phyloP scores from a whole-genome alignment of 1,140 invertebrate genomes.

The Caenorhabditis briggsae region DNA sequence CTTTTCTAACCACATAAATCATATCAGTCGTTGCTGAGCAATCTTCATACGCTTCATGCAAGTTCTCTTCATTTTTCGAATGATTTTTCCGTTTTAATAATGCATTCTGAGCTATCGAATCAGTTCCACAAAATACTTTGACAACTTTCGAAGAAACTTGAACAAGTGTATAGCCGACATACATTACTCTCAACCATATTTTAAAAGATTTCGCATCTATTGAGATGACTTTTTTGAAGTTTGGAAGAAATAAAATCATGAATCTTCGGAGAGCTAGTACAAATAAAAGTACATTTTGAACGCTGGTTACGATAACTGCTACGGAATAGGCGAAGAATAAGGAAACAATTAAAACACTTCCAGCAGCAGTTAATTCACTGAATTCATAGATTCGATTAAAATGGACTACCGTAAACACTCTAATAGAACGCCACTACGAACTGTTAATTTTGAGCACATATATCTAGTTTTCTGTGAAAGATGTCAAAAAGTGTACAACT shows the following conservation, averaged over 20 bases:
- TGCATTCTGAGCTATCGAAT: background rate
- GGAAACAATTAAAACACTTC: constrained; percentile 1
- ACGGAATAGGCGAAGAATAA: constrained; percentile 9
- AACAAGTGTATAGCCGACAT: background rate
- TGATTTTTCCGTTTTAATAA: background rate
- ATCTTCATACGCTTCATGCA: background rate
- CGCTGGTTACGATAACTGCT: constrained; percentile 1
- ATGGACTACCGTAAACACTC: too few relatives aligned
- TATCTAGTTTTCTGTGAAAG: too few relatives aligned
- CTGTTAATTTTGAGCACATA: too few relatives aligned
- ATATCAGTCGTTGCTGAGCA: background rate
- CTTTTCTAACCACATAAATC: background rate
- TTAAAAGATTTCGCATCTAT: background rate
- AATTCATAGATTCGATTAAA: background rate
- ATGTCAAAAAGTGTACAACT: too few relatives aligned
- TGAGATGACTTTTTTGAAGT: constrained; percentile 33
- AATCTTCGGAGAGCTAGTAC: background rate
- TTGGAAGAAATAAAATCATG: constrained; percentile 21
- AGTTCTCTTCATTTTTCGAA: background rate
- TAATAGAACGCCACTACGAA: too few relatives aligned
- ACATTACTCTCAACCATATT: background rate
- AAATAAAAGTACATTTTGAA: constrained; percentile 16
- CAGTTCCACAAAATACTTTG: constrained; percentile 44
- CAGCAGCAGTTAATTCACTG: constrained; percentile 10
- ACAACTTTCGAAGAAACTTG: background rate